Evolutionary conservation across 2,113 vertebrate species (phyloP).

Genomic region (Ivindomyrus marchei): DNA sequence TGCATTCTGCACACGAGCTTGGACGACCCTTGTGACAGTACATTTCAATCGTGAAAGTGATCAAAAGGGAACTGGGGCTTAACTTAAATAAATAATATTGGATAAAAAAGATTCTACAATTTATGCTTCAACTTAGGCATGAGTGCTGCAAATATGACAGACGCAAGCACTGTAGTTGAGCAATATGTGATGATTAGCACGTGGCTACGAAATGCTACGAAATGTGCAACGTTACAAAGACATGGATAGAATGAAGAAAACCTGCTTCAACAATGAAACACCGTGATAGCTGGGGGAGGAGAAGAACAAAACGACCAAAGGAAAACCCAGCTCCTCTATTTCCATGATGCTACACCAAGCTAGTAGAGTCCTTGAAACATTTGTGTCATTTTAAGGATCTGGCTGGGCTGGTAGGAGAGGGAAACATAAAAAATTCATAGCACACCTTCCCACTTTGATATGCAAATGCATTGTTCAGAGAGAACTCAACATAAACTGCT

Average conservation of each 20-base stretch:
- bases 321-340: not conserved
- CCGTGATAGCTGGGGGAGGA: not conserved
- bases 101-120: not conserved
- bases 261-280: not conserved
- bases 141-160: not conserved
- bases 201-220: not conserved
- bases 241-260: not conserved
- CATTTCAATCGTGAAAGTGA: not conserved
- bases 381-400: not conserved
- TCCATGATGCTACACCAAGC: not conserved
- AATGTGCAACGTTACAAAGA: not conserved
- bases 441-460: conserved; percentile 67
- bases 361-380: not conserved
- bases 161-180: not conserved
- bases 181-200: not conserved
- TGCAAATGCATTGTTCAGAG: conserved; percentile 70
- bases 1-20: not conserved
- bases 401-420: conserved; percentile 53
- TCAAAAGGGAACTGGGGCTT: not conserved
- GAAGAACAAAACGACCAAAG: not conserved
- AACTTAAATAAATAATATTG: not conserved
- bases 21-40: not conserved
- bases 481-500: conserved; percentile 65
- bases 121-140: not conserved
- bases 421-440: conserved; percentile 62